These are phyloP conservation scores for Serranochromis macrocephalus DNA, from an alignment of 2,113 vertebrate species.

Conservation along the genomic window DNA sequence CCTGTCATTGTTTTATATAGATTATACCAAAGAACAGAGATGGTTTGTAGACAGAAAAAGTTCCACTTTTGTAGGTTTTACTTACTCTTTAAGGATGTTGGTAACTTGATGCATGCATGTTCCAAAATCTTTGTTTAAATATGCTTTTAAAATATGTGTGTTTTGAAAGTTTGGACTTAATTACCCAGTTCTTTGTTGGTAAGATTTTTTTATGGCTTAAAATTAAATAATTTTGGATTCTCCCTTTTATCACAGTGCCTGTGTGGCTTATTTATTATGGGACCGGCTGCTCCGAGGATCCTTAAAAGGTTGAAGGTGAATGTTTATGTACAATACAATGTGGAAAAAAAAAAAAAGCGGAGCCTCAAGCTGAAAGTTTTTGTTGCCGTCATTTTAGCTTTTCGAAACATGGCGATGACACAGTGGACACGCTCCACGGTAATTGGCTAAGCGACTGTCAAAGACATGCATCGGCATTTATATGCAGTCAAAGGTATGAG, in stretches of 20 bases:
- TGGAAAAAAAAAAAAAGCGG: background rate
- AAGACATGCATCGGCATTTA: background rate
- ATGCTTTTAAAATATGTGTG: background rate
- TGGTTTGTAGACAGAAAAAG: background rate
- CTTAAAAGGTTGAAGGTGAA: background rate
- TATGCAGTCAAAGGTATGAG: background rate
- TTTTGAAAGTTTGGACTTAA: background rate
- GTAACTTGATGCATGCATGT: background rate
- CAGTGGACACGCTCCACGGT: background rate
- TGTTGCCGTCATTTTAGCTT: background rate
- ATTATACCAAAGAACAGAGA: background rate
- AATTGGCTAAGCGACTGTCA: background rate
- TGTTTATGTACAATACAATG: background rate
- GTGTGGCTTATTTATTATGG: background rate
- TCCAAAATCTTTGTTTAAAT: background rate
- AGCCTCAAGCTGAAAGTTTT: background rate
- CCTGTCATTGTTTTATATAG: background rate
- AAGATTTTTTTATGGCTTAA: conserved; percentile 12
- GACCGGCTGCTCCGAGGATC: background rate
- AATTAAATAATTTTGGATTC: conserved; percentile 3
- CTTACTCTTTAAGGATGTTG: background rate
- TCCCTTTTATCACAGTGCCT: background rate
- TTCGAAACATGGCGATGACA: background rate
- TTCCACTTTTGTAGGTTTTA: background rate
- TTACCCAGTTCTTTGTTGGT: background rate